Conservation (phyloP, 2,113 vertebrate species). For the Trochalopteron elliotii region DNA sequence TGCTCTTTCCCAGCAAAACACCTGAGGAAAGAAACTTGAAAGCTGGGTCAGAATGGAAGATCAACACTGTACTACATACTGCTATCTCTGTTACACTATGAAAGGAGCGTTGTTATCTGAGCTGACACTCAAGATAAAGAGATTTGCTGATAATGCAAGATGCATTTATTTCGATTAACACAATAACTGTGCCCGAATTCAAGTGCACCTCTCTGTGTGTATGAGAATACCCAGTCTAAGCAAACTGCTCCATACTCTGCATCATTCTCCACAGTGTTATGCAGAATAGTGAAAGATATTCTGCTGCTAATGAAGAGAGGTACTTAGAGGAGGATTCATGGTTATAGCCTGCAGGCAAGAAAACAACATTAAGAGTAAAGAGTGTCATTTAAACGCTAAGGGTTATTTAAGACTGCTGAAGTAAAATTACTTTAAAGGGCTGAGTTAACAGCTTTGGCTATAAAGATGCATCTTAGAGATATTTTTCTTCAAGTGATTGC, state of each 20-base stretch:
- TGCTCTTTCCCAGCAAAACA: background rate
- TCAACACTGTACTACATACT: background rate
- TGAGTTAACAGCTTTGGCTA: background rate
- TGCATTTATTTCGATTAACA: background rate
- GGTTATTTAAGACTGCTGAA: background rate
- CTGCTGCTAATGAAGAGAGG: background rate
- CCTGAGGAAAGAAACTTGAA: background rate
- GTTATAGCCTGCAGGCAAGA: conserved; percentile 1
- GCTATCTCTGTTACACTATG: background rate
- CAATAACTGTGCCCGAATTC: background rate
- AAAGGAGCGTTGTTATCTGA: background rate
- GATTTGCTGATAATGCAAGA: background rate
- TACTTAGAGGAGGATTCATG: background rate
- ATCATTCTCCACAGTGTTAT: background rate
- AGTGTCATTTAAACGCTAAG: background rate
- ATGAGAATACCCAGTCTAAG: background rate
- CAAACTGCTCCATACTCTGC: background rate
- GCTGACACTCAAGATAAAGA: background rate
- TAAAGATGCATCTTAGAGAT: background rate
- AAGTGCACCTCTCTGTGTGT: background rate
- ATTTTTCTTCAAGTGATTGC: conserved; percentile 3
- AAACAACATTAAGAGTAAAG: background rate
- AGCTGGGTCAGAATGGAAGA: background rate
- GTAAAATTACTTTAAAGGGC: background rate
- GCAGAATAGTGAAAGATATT: background rate